Percentiles rank a stretch among this genome's conserved stretches.
phyloP scores from a whole-genome alignment of 2,888 invertebrate genomes.

The Ametastegia equiseti region DNA sequence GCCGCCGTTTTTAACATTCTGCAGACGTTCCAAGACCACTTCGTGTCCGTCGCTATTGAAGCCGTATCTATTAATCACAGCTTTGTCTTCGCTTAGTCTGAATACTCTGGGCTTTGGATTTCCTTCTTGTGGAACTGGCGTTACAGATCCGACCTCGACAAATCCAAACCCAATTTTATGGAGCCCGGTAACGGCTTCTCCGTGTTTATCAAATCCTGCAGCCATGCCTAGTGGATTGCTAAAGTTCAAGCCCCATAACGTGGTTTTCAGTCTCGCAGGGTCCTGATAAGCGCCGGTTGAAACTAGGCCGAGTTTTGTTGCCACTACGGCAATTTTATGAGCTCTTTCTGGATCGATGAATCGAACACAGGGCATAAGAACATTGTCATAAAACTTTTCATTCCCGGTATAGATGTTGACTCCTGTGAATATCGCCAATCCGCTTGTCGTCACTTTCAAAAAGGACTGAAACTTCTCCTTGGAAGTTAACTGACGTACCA shows the following conservation, averaged over 20 bases:
- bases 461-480: conserved; percentile 85
- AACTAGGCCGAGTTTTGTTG: conserved; percentile 87
- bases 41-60: conserved; percentile 98
- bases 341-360: conserved; percentile 88
- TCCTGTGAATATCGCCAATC: conserved; percentile 82
- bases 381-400: conserved; percentile 86
- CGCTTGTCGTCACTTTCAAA: conserved; percentile 82
- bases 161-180: conserved; percentile 94
- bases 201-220: conserved; percentile 99
- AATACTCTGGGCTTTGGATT: conserved; percentile 97
- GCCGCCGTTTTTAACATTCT: conserved; percentile 77
- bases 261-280: conserved; percentile 82
- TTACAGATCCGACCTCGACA: conserved; percentile 96
- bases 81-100: conserved; percentile 88
- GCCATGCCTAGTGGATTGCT: conserved; percentile 97
- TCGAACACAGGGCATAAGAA: conserved; percentile 85
- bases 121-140: conserved; percentile 94
- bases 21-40: conserved; percentile 83
- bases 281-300: conserved; percentile 81
- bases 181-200: conserved; percentile 91
- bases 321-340: conserved; percentile 87
- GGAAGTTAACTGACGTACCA: conserved; percentile 61
- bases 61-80: conserved; percentile 96
- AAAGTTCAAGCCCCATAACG: conserved; percentile 85
- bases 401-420: conserved; percentile 86